These are phyloP conservation scores for Baryphthengus martii DNA, from an alignment of 2,113 vertebrate species.

Conservation along the genomic window DNA sequence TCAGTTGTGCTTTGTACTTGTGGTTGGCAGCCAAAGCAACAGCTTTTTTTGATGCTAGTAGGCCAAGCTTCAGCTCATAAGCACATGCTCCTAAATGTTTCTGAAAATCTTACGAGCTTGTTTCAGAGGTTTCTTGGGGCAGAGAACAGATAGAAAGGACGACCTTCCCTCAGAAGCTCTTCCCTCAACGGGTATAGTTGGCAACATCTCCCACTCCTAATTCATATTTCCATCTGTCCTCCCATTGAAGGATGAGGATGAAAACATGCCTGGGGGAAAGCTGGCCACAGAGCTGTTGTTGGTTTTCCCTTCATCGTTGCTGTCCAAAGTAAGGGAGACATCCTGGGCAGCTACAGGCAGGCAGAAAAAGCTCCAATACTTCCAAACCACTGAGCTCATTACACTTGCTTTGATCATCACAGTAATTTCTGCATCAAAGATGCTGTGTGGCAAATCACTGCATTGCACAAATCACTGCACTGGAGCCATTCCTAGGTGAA, in stretches of 20 bases:
- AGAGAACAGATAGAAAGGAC: not conserved
- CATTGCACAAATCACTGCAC: not conserved
- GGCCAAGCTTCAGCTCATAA: not conserved
- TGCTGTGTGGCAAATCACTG: not conserved
- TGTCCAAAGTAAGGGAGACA: conserved; percentile 16
- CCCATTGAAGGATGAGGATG: not conserved
- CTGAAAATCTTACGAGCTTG: not conserved
- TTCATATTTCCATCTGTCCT: conserved; percentile 36
- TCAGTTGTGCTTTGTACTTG: not conserved
- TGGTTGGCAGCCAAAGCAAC: not conserved
- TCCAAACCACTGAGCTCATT: not conserved
- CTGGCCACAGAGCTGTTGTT: not conserved
- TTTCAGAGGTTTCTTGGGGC: not conserved
- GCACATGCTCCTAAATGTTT: not conserved
- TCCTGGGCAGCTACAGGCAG: not conserved
- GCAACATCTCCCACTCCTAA: not conserved
- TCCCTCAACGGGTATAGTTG: not conserved
- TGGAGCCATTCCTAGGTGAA: not conserved
- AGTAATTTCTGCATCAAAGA: conserved; percentile 2
- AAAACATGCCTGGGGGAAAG: not conserved
- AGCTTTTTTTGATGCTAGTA: not conserved
- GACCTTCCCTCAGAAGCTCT: not conserved
- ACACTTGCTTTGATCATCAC: conserved; percentile 9
- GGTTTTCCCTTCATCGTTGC: not conserved
- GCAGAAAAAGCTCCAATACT: not conserved